Evolutionary conservation across 2,888 invertebrate species (phyloP), one percentile per base, ranked within the genome.

Genomic region (Eristalinus aeneus): DNA sequence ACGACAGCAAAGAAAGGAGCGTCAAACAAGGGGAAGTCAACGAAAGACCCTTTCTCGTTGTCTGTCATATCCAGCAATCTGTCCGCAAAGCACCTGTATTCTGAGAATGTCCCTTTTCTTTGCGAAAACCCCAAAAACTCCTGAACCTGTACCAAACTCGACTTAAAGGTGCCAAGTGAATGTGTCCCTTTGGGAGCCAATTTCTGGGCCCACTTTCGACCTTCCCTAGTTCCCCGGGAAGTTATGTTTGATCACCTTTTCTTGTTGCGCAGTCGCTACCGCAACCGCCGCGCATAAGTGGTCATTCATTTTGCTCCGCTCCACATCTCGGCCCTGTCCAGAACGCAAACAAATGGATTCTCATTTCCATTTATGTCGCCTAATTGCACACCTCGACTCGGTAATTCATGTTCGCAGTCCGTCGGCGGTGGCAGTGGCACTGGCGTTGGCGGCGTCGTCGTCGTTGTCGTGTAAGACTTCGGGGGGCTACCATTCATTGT

Each of bases 361-460:
- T 74, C 82, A 86, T 86, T 86, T 86, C 86, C 86, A 86, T 86
- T 82, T 86, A 86, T 82, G 82, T 86, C 82, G 77, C 82, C 86
- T 86, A 86, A 86, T 86, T 86, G 86, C 82, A 86, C 86, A 86
- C 86, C 86, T 86, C 77, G 20, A 46, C 76, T 85, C 72, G 76
- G 81, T 85, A 77, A 85, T 85, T 85, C 81, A 85, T 85, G 85
- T 81, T 60, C 56, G 56, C 23, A 12, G 56, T 56, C 23, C 11
- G 23, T 23, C 56, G 56, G 23, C 56, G 39, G 12, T 6, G 39
- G 11, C n/a, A 12, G 39, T n/a, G 2, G n/a, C n/a, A 39, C 39
- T n/a, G 39, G 12, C 39, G n/a, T n/a, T 39, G n/a, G n/a, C 39
- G 12, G 39, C 64, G 73, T 75, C 53, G 54, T 63, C 73, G 75